phyloP scores from a whole-genome alignment of 2,888 invertebrate species.

The Polymixis lichenea region DNA sequence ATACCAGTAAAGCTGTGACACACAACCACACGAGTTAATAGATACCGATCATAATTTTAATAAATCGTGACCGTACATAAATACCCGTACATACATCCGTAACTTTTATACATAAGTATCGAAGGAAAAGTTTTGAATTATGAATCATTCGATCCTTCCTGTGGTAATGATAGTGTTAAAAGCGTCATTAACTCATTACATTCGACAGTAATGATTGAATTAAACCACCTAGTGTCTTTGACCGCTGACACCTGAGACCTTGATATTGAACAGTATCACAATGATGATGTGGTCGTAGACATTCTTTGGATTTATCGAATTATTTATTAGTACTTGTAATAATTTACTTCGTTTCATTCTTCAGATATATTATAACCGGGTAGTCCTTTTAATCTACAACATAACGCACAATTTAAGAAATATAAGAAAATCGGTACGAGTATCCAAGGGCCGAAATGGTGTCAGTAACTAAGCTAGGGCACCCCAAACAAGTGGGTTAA shows the following conservation, averaged over 20 bases:
- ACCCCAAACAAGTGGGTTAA: no score
- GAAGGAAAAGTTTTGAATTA: constrained; percentile 14
- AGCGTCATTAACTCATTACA: not conserved
- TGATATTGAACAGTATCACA: not conserved
- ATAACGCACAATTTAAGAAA: not conserved
- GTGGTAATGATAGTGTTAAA: not conserved
- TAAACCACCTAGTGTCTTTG: constrained; percentile 1
- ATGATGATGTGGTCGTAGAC: not conserved
- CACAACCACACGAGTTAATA: constrained; percentile 4
- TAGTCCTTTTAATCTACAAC: not conserved
- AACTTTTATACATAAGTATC: constrained; percentile 3
- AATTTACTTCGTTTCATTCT: no score
- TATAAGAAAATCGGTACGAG: not conserved
- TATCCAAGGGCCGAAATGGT: no score
- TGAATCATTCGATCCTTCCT: constrained; percentile 11
- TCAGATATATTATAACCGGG: not conserved
- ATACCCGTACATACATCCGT: constrained; percentile 14
- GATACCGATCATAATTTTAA: not conserved
- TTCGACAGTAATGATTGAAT: not conserved
- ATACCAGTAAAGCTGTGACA: constrained; percentile 11
- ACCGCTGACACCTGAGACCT: not conserved
- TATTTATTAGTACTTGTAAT: not conserved
- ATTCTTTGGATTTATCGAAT: not conserved
- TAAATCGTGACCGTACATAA: constrained; percentile 15
- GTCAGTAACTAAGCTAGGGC: no score